Evolutionary conservation across 2,113 vertebrate species (phyloP), one percentile per base, ranked within the genome.

Genomic region (Pollimyrus isidori): DNA sequence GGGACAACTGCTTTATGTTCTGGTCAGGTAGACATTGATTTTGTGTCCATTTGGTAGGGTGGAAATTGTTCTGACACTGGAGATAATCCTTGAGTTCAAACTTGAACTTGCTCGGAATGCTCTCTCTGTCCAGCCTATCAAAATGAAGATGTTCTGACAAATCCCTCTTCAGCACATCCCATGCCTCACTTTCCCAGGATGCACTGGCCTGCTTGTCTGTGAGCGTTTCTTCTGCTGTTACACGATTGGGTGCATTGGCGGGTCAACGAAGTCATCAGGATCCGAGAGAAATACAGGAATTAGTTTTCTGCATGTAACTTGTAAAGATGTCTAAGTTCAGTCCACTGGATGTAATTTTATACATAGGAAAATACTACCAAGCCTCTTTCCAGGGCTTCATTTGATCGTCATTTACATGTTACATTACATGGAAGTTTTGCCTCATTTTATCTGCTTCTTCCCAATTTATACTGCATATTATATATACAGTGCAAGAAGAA

Each of bases 111-210:
- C 92, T 94, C 58, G 95, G 93, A 91, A 97, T 35, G 90, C 97
- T 98, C 94, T 97, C 97, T 87, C 93, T 92, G 89, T 96, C 93
- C 91, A 98, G 89, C n/a, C 50, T 90, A 50, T 94, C 94, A 88
- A 94, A 94, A 89, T 89, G 42, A 26, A 97, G 90, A 91, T 97
- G 96, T 56, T 95, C 94, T 1, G 90, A 92, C 90, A 98, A 88
- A 13, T 94, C 92, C 82, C 92, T 91, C 62, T 91, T 96, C n/a
- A 96, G 95, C 50, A 92, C 88, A 15, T 46, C 19, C 97, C 97
- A 98, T 19, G 95, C 89, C 87, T 92, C 93, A 93, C 96, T 98
- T 92, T 98, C 94, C 97, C 97, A 99, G 0, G 85, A 94, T 85
- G 91, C 90, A 35, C 4, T 21, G 10, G 86, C 86, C 4, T 46